phyloP scores from a whole-genome alignment of 2,888 invertebrate species.

The Cephus nigrinus region DNA sequence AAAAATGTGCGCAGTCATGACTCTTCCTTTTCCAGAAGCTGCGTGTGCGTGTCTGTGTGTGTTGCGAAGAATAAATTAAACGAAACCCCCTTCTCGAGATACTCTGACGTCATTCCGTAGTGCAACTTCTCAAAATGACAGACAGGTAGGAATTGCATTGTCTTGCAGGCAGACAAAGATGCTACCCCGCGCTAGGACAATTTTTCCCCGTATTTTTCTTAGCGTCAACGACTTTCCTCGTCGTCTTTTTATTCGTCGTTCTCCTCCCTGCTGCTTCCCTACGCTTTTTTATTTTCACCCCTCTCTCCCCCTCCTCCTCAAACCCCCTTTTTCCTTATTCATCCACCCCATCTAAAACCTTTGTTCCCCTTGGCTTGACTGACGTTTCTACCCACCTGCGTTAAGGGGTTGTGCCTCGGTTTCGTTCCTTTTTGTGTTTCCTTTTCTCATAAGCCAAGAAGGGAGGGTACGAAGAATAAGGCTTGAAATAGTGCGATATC shows the following conservation, averaged over 20 bases:
- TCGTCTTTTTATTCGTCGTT: not conserved
- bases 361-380: not conserved
- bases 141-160: conserved; percentile 45
- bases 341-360: not conserved
- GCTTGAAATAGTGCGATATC: not conserved
- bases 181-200: not conserved
- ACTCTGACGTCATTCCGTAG: conserved; percentile 38
- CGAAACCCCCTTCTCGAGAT: not conserved
- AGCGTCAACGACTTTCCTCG: not conserved
- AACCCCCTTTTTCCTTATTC: not conserved
- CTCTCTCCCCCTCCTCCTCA: not conserved
- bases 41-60: not conserved
- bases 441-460: not conserved
- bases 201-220: not conserved
- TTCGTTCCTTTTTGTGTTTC: not conserved
- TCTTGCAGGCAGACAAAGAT: conserved; percentile 24
- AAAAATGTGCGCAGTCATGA: not conserved
- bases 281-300: not conserved
- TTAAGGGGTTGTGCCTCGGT: not conserved
- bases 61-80: not conserved
- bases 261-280: not conserved
- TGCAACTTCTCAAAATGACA: conserved; percentile 42
- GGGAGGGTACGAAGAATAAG: not conserved
- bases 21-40: not conserved
- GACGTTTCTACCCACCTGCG: not conserved